phyloP scores from a whole-genome alignment of 1,140 invertebrate genomes.

The Euwallacea similis region DNA sequence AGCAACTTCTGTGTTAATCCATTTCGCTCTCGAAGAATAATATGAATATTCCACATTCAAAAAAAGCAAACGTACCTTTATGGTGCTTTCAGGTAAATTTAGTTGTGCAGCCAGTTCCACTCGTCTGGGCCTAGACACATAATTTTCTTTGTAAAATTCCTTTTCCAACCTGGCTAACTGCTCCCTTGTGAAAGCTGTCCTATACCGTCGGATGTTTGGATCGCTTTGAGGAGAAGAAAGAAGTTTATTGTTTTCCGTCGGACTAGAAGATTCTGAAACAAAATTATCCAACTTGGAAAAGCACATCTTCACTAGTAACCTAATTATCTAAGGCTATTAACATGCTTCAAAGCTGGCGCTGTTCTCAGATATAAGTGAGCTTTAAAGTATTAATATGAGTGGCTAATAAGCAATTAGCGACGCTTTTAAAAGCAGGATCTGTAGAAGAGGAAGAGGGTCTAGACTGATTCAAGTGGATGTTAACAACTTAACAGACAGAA shows the following conservation, averaged over 20 bases:
- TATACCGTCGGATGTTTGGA: slow-evolving; percentile 82
- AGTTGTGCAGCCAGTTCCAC: slow-evolving; percentile 95
- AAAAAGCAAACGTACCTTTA: slow-evolving; percentile 76
- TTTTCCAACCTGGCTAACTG: slow-evolving; percentile 93
- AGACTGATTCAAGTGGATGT: slow-evolving; percentile 41
- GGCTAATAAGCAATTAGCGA: slow-evolving; percentile 27
- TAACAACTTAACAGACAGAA: slow-evolving; percentile 12
- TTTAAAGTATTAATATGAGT: not conserved
- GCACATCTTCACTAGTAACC: too few species aligned
- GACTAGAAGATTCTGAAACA: slow-evolving; percentile 55
- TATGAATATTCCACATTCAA: not conserved
- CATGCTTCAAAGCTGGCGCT: too few species aligned
- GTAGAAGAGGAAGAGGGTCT: slow-evolving; percentile 35
- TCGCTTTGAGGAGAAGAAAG: slow-evolving; percentile 54
- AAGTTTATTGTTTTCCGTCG: slow-evolving; percentile 44
- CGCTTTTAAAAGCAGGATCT: slow-evolving; percentile 4
- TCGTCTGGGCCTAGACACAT: slow-evolving; percentile 90
- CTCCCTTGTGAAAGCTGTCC: slow-evolving; percentile 97
- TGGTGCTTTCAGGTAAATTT: slow-evolving; percentile 94
- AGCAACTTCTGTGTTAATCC: too few species aligned
- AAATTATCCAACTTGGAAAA: too few species aligned
- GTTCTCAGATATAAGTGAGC: too few species aligned
- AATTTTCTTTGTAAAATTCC: slow-evolving; percentile 97
- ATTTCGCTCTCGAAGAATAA: too few species aligned
- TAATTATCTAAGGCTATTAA: too few species aligned